These are phyloP conservation scores for Siniperca knerii DNA, from an alignment of 2,113 vertebrate species.

Conservation along the genomic window DNA sequence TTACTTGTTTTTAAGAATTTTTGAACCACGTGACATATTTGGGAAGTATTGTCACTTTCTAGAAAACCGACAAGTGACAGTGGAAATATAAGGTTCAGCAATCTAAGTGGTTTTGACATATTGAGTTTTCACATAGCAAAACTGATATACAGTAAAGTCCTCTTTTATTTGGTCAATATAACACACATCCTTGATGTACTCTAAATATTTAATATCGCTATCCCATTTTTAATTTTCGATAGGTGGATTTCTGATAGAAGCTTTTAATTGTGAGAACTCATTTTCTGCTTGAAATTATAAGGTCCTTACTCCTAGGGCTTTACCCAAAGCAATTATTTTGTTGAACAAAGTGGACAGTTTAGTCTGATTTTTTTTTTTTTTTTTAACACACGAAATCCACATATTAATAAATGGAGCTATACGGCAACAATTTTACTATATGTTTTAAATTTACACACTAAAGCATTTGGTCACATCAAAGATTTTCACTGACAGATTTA, in stretches of 20 bases:
- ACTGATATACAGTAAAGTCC: neutral
- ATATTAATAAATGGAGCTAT: neutral
- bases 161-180: neutral
- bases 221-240: neutral
- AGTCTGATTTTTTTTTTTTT: neutral
- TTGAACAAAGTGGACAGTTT: neutral
- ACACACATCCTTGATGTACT: neutral
- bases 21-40: neutral
- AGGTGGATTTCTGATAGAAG: neutral
- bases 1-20: neutral
- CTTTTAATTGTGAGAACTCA: neutral
- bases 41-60: conserved; percentile 2
- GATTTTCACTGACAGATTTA: neutral
- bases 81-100: neutral
- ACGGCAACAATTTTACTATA: neutral
- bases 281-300: neutral
- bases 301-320: neutral
- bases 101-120: neutral
- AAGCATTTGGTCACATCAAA: neutral
- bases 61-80: neutral
- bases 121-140: neutral
- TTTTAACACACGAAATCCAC: neutral
- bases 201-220: neutral
- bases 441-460: neutral
- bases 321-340: neutral